These are phyloP conservation scores for Monochamus alternatus DNA, from an alignment of 2,888 invertebrate species.

Conservation along the genomic window DNA sequence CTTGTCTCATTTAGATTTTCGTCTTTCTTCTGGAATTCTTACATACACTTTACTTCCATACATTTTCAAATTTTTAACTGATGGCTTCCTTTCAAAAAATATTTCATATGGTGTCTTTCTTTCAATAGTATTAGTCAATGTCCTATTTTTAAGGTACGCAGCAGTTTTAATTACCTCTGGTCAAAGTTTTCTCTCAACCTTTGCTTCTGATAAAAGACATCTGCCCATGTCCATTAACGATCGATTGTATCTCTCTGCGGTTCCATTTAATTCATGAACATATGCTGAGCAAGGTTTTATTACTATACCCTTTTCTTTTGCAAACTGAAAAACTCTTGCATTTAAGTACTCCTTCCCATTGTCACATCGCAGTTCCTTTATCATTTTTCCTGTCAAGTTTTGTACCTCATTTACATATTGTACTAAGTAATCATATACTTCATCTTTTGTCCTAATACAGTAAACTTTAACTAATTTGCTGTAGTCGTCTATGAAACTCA, in stretches of 20 bases:
- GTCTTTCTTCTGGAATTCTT: slow-evolving; percentile 15
- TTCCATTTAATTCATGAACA: too few species aligned
- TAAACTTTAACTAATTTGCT: too few species aligned
- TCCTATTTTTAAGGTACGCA: slow-evolving; percentile 13
- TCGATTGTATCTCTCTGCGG: slow-evolving; percentile 9
- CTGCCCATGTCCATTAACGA: slow-evolving; percentile 47
- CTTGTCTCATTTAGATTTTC: not conserved
- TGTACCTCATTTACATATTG: too few species aligned
- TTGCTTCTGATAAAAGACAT: slow-evolving; percentile 49
- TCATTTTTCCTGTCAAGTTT: too few species aligned
- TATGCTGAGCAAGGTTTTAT: not conserved
- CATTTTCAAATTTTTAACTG: slow-evolving; percentile 32
- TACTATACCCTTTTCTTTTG: slow-evolving; percentile 48
- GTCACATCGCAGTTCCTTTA: too few species aligned
- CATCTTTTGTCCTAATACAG: too few species aligned
- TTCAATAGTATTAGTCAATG: slow-evolving; percentile 5
- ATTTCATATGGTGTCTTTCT: too few species aligned
- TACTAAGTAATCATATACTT: too few species aligned
- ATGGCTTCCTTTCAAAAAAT: too few species aligned
- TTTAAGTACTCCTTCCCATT: not conserved
- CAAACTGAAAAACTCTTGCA: slow-evolving; percentile 46
- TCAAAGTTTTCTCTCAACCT: slow-evolving; percentile 41
- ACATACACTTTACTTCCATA: slow-evolving; percentile 17
- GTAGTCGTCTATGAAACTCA: too few species aligned
- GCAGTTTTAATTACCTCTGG: slow-evolving; percentile 41